phyloP scores from a whole-genome alignment of 23 tunicate species.

The Pegea sp. region DNA sequence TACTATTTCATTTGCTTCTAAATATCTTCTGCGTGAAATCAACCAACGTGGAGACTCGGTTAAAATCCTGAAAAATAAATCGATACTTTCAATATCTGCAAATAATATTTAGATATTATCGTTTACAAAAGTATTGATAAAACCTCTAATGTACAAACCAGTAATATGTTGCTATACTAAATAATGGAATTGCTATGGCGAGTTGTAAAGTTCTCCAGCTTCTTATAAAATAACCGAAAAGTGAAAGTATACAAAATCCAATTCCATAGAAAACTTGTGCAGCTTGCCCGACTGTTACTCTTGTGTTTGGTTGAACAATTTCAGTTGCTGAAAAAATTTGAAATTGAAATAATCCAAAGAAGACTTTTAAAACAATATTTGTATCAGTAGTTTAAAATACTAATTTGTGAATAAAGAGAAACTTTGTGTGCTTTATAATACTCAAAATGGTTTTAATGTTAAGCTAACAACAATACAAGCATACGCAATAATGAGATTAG shows the following conservation, averaged over 20 bases:
- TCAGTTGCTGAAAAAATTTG: slow-evolving; percentile 91
- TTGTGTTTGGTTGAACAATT: slow-evolving; percentile 30
- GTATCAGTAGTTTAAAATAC: too few relatives aligned
- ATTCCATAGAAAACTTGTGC: slow-evolving; percentile 39
- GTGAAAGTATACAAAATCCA: slow-evolving; percentile 67
- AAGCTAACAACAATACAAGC: too few relatives aligned
- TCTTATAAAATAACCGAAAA: slow-evolving; percentile 43
- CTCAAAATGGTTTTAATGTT: too few relatives aligned
- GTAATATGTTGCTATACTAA: slow-evolving; percentile 6
- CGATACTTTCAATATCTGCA: background rate
- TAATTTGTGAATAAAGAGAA: too few relatives aligned
- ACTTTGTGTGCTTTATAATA: too few relatives aligned
- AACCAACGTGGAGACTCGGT: slow-evolving; percentile 85
- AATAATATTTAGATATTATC: background rate
- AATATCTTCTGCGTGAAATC: slow-evolving; percentile 11
- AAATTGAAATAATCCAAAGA: background rate
- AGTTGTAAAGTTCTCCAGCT: slow-evolving; percentile 75
- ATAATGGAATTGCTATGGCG: slow-evolving; percentile 21
- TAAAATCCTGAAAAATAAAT: slow-evolving; percentile 13
- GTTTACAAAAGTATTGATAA: background rate
- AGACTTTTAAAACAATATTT: too few relatives aligned
- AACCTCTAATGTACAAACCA: slow-evolving; percentile 24
- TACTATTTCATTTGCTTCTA: slow-evolving; percentile 19
- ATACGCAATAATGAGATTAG: too few relatives aligned
- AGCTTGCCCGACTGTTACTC: slow-evolving; percentile 63